Base-by-base conservation (phyloP, 1,140 invertebrate genomes). In the Drosophila oshimai region DNA sequence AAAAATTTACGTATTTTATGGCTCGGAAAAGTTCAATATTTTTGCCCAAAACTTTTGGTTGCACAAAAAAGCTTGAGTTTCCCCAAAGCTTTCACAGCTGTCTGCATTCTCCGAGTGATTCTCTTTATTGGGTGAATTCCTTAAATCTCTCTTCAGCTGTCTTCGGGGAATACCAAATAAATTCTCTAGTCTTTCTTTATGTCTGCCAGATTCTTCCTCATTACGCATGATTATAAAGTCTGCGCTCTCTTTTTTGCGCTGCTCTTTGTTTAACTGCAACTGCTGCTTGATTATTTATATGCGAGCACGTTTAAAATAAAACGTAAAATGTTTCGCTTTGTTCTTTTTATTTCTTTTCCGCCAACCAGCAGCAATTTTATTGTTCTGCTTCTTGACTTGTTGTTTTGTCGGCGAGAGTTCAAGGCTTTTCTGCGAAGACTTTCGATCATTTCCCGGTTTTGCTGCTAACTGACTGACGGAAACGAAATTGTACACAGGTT, bases 371-470 rank as follows among this genome's bases (percentile, higher is more conserved):
- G 28, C 60, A 64, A 36, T 65, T 67, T 67, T 67, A 67, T 67
- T 67, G 62, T 65, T 65, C 62, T 60, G 53, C 44, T 53, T 54
- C 22, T 57, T 58, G 42, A 28, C 51, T 49, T 18, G 18, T 24
- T 44, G 31, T 46, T 41, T 70, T 34, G 58, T 64, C 42, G 36
- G 20, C 60, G 29, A 73, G 76, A 75, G 81, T 87, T 86, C 75
- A 84, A 84, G 80, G 81, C 67, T 69, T 75, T 75, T 34, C 50
- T 61, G 64, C 49, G 46, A 57, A 79, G 64, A 79, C 76, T 68
- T 68, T 64, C 65, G 61, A 80, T 68, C 67, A 44, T 72, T 84
- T 84, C 80, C 80, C 67, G 46, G 80, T 86, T 72, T 60, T 22
- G 53, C 28, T 49, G 62, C 44, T 65, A 64, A 86, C 33, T n/a